Evolutionary conservation across 2,113 vertebrate genomes (phyloP).

Genomic region (Natator depressus): DNA sequence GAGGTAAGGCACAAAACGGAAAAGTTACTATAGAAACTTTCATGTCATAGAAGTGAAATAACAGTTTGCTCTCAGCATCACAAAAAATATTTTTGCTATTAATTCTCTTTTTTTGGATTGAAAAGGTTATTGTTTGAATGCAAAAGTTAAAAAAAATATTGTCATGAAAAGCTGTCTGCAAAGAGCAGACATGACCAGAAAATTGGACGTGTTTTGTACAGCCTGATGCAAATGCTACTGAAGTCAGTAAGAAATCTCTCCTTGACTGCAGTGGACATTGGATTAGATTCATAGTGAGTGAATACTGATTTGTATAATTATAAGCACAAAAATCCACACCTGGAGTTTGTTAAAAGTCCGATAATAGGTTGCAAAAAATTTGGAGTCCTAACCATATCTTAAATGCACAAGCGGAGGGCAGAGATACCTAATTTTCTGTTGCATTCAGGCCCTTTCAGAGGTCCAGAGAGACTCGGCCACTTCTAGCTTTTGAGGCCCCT

Average conservation of each 20-base stretch:
- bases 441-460: background rate
- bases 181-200: background rate
- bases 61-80: background rate
- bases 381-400: background rate
- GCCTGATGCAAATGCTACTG: background rate
- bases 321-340: background rate
- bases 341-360: slow-evolving; percentile 42
- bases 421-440: slow-evolving; percentile 43
- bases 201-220: too few species aligned
- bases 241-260: background rate
- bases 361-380: slow-evolving; percentile 33
- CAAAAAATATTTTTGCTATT: background rate
- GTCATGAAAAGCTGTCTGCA: background rate
- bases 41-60: background rate
- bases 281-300: background rate
- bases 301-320: slow-evolving; percentile 5
- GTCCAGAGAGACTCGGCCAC: too few species aligned
- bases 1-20: background rate
- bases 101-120: background rate
- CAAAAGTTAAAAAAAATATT: background rate
- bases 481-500: too few species aligned
- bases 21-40: background rate
- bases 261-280: background rate
- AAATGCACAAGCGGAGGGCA: background rate
- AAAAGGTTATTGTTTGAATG: background rate